A percentile compares a stretch with the other conserved stretches of the same genome.
Conservation (phyloP, 2,113 vertebrate species). For the Riparia riparia region DNA sequence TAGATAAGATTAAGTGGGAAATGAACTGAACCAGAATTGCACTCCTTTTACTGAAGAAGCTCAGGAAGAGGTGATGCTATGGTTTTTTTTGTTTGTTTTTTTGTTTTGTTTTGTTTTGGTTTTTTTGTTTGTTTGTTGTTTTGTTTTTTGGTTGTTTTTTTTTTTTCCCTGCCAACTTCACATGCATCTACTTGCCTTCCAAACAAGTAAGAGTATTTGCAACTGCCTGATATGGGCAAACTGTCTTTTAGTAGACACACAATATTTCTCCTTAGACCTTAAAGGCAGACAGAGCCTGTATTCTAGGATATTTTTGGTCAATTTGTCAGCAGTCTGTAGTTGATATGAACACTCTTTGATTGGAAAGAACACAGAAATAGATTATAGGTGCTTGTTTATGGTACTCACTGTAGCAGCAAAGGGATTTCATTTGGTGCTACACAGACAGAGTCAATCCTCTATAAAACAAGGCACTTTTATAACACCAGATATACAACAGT, state of each 20-base stretch:
- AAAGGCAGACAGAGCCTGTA: not conserved
- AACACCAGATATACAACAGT: accelerated
- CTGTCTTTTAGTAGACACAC: not conserved
- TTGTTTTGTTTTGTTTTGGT: too few relatives aligned
- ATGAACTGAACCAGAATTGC: not conserved
- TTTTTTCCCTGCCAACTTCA: not conserved
- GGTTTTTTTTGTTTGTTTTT: too few relatives aligned
- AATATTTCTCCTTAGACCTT: not conserved
- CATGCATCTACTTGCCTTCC: accelerated
- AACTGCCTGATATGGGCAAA: not conserved
- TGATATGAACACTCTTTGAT: not conserved
- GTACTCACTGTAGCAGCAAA: not conserved
- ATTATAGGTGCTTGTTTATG: not conserved
- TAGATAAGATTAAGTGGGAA: not conserved
- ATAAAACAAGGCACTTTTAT: not conserved
- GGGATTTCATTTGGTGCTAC: not conserved
- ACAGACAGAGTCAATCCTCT: not conserved
- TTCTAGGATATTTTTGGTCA: not conserved
- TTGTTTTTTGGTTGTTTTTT: not conserved
- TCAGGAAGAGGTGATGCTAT: not conserved
- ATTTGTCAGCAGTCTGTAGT: not conserved
- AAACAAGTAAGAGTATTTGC: not conserved
- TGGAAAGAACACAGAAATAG: not conserved
- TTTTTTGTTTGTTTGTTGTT: too few relatives aligned
- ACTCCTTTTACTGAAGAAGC: not conserved